Evolutionary conservation across 2,113 vertebrate species (phyloP), one percentile per base, ranked within the genome.

Genomic region (Nothobranchius furzeri): DNA sequence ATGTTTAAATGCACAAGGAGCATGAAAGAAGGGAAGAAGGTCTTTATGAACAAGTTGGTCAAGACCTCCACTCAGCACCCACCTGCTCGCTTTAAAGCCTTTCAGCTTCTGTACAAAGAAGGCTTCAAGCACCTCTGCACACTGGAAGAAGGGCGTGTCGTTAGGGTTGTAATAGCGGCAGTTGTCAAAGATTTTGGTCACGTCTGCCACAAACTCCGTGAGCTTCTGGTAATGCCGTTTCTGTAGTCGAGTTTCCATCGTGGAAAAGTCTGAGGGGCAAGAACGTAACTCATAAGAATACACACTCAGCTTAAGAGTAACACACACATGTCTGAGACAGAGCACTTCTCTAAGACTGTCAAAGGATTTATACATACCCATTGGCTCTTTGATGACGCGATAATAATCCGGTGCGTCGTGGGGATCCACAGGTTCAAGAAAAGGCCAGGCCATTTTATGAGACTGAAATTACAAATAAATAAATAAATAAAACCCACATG

Each of bases 181-280:
- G 93, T 99, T 99, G 92, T 99, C 98, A 76, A 99, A 99, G 90
- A 99, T 97, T 98, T 99, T 99, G 97, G 98, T 99, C 96, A 99
- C 97, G 85, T 99, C 98, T 62, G 97, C 98, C 91, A 99, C 98
- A 80, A 98, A 99, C 91, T 99, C 98, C 0, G 98, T 99, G 83
- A 99, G 95, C 85, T 98, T 99, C 90, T 94, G 95, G 92, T 99
- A 99, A 89, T 95, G 97, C 54, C 96, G 95, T 56, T 95, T 96
- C 70, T 96, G 94, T 84, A 98, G 88, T 83, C 94, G 93, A 64
- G 96, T 95, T 62, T 99, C 98, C 95, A 99, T 99, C 48, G 97
- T 99, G 65, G 96, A 95, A 50, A 99, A 96, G 86, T 99, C 98
- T 99, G 3, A 3, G 6, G 47, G 48, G 48, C 13, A 24, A 51